Evolutionary conservation across 2,797 vertebrate species (phyloP), one percentile per base, ranked within the genome.

Genomic region (Enteromius unitaeniatus): DNA sequence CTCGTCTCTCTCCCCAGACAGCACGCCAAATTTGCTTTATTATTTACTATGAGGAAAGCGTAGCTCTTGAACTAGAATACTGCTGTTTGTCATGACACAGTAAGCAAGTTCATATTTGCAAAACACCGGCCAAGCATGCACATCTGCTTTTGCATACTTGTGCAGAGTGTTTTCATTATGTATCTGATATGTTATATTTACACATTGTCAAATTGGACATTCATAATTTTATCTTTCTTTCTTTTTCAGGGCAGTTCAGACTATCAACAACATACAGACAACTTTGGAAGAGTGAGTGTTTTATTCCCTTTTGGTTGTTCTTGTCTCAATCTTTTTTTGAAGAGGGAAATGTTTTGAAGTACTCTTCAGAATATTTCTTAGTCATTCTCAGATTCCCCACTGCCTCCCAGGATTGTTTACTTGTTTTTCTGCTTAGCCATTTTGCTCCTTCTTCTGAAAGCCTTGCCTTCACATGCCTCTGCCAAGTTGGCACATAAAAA

Each of bases 231-330:
- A 45, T 23, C 26, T 31, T 79, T 64, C 13, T 23, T 86, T 72
- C 83, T 51, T 91, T 83, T 88, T 84, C 86, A 99, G 98, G 97
- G 96, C 91, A 96, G 95, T 86, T 96, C 97, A 65, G 96, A 99
- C 92, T 99, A 97, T 92, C 96, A 97, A 90, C 95, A 97, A 84
- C 98, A 99, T 86, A 96, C 96, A 51, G 97, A 99, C 92, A 99
- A 97, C 92, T 98, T 99, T 90, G 97, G 98, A 91, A 99, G 97
- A 95, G 98, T 99, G 93, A 85, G 90, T 86, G 0, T 79, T 60
- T 87, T 45, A 47, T 60, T 60, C 74, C 7, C 13, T 4, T 69
- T 73, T 73, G 47, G 4, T 31, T 31, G 8, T 31, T 49, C 8
- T 21, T 72, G 23, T 10, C 8, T 21, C 26, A 26, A 28, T 28